phyloP scores from a whole-genome alignment of 2,113 vertebrate species.

The Eublepharis macularius region DNA sequence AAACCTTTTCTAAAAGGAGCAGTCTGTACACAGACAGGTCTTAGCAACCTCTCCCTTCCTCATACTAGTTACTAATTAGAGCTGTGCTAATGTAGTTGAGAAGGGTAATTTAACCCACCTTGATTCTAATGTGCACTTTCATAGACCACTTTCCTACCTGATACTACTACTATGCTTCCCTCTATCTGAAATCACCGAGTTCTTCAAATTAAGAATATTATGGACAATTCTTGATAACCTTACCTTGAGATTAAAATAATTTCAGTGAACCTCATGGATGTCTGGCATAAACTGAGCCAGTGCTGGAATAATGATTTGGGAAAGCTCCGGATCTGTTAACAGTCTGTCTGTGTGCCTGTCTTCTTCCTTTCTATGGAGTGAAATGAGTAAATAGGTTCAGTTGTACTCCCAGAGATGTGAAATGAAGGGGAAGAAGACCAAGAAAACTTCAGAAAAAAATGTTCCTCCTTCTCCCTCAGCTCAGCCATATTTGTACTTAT shows the following conservation, averaged over 20 bases:
- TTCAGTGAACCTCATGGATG: not conserved
- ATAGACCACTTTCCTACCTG: not conserved
- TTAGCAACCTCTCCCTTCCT: not conserved
- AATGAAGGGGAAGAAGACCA: too few relatives aligned
- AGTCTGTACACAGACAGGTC: not conserved
- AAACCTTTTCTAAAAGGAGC: not conserved
- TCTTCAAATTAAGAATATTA: not conserved
- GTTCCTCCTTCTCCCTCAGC: too few relatives aligned
- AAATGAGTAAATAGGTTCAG: not conserved
- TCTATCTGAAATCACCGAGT: not conserved
- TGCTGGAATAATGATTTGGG: not conserved
- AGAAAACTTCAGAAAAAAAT: not conserved
- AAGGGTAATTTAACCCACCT: conserved; percentile 7
- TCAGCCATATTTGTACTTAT: too few relatives aligned
- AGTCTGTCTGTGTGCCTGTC: not conserved
- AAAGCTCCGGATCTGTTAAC: not conserved
- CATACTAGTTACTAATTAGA: conserved; percentile 3
- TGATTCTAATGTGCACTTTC: not conserved
- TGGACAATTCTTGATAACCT: not conserved
- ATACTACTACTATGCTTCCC: not conserved
- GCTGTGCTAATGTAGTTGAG: not conserved
- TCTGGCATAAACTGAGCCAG: not conserved
- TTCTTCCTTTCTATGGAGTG: not conserved
- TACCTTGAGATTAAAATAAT: not conserved
- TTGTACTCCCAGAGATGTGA: not conserved